Evolutionary conservation across 2,888 invertebrate genomes (phyloP).

Genomic region (Thecocarcelia acutangulata): DNA sequence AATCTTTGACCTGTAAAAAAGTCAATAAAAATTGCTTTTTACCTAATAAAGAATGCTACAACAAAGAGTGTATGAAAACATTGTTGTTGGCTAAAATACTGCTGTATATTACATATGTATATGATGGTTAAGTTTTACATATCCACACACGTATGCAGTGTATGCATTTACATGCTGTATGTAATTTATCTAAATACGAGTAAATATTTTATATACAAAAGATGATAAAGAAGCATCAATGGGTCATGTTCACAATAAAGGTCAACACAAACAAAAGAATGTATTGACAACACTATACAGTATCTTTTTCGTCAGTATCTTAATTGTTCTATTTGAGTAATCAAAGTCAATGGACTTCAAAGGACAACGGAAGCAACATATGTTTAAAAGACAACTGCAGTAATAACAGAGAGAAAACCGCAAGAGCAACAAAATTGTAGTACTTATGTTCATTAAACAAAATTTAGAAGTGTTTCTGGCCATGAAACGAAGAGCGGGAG

Average conservation of each 20-base stretch:
- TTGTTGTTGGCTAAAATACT: constrained; percentile 23
- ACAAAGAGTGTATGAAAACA: neutral
- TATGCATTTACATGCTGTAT: neutral
- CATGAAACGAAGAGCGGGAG: neutral
- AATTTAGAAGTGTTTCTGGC: too few species aligned
- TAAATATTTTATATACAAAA: neutral
- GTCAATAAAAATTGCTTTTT: constrained; percentile 6
- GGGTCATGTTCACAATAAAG: constrained; percentile 59
- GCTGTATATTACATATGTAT: neutral
- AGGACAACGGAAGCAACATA: constrained; percentile 62
- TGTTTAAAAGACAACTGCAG: constrained; percentile 44
- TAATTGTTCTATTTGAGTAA: constrained; percentile 10
- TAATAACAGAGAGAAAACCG: constrained; percentile 26
- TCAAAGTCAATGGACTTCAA: constrained; percentile 66
- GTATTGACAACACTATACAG: constrained; percentile 8
- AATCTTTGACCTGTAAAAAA: constrained; percentile 36
- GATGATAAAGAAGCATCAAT: constrained; percentile 34
- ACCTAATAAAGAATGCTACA: neutral
- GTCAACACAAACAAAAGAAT: constrained; percentile 58
- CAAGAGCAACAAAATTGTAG: neutral
- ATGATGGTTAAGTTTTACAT: constrained; percentile 28
- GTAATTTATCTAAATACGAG: constrained; percentile 2
- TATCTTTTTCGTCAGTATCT: constrained; percentile 14
- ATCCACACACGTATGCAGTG: neutral
- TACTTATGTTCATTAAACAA: neutral